Percentiles rank a stretch among this genome's conserved stretches.
phyloP scores from a whole-genome alignment of 2,113 vertebrate species.

The Poicephalus meyeri region DNA sequence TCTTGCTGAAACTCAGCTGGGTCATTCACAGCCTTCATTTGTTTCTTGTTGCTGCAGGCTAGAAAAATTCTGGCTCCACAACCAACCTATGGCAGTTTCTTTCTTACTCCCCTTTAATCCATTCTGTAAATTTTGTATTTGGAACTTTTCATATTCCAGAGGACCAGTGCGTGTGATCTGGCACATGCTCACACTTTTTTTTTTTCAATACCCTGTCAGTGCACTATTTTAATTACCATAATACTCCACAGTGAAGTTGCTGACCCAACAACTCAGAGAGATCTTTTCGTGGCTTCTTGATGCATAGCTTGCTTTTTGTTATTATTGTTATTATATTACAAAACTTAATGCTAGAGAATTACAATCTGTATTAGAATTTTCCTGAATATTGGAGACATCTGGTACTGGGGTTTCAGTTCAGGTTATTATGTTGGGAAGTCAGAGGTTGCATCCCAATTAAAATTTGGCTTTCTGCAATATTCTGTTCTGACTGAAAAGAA shows the following conservation, averaged over 20 bases:
- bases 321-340: not conserved
- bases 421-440: not conserved
- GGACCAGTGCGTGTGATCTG: not conserved
- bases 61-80: not conserved
- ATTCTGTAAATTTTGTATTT: not conserved
- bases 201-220: not conserved
- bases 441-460: not conserved
- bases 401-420: not conserved
- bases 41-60: not conserved
- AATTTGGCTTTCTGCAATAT: not conserved
- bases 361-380: not conserved
- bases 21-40: not conserved
- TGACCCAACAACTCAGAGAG: not conserved
- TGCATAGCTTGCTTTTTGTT: not conserved
- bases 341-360: not conserved
- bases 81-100: not conserved
- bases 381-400: not conserved
- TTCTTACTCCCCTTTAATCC: not conserved
- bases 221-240: not conserved
- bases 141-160: not conserved
- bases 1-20: not conserved
- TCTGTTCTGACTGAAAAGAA: not conserved
- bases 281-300: not conserved
- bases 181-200: not conserved
- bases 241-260: not conserved